Base-by-base conservation (phyloP, 2,797 vertebrate genomes). In the Tolypeutes matacus region DNA sequence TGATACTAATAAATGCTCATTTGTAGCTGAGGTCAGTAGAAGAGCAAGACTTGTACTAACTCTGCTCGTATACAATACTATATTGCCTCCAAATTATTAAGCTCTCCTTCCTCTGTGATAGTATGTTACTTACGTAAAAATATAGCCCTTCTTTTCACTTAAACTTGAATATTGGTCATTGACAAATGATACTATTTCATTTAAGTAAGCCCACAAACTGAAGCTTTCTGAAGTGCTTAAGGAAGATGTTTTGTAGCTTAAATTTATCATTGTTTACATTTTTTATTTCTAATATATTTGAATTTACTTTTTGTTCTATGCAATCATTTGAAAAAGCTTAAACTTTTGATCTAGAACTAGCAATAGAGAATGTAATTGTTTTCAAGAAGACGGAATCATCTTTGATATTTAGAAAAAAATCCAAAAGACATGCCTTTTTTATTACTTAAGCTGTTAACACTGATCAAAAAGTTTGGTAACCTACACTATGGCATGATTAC, bases 221-320 rank as follows among this genome's bases (percentile, higher is more conserved):
- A 84, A 62, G n/a, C 34, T 13, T 56, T 56, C 23, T 70, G 2
- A 62, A 82, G 15, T 91, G n/a, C 81, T 81, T 25, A 60, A 73
- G 86, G 5, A 13, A 8, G 1, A 2, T 64, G 18, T 2, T 78
- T 77, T 89, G 42, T 51, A 17, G 5, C 46, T 46, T 46, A 9
- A 5, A 46, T 46, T 46, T 46, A 1, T 64, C 9, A 7, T 72
- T 12, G n/a, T 14, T 34, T n/a, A 14, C 21, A 29, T 56, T 75
- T 94, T 86, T 81, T 81, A 39, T 91, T 65, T 87, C 62, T 34
- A 56, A 25, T 73, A 72, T 42, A 70, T 75, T 87, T 82, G n/a
- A 7, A 49, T 75, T 87, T 75, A 20, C n/a, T 56, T 91, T 86
- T 76, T 67, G 49, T 73, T 76, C 29, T 83, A 58, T 17, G 51